Conservation (phyloP, 2,888 invertebrate genomes). For the Mamestra brassicae region DNA sequence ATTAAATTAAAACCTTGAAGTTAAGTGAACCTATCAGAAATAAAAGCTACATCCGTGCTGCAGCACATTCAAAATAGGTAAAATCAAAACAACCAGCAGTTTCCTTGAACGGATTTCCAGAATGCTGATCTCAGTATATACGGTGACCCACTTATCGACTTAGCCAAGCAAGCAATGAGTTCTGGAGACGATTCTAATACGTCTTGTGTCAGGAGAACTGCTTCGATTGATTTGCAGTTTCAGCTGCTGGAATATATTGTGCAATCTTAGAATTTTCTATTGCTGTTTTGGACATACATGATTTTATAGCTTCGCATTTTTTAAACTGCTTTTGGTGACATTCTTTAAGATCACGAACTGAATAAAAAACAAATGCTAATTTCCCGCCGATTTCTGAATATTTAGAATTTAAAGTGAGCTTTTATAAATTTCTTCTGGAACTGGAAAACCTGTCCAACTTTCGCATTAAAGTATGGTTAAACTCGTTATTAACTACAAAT, state of each 20-base stretch:
- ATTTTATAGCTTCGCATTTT: neutral
- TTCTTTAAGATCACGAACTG: too few species aligned
- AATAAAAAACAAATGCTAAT: too few species aligned
- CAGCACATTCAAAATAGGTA: slow-evolving; percentile 30
- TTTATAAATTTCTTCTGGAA: too few species aligned
- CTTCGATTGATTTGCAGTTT: slow-evolving; percentile 45
- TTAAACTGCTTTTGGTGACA: neutral
- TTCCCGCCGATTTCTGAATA: too few species aligned
- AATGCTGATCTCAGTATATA: slow-evolving; percentile 10
- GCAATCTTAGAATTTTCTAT: slow-evolving; percentile 11
- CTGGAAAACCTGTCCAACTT: too few species aligned
- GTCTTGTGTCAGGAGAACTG: slow-evolving; percentile 50
- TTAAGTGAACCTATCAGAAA: slow-evolving; percentile 20
- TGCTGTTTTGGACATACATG: slow-evolving; percentile 1
- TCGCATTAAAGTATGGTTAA: too few species aligned
- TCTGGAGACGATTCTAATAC: slow-evolving; percentile 52
- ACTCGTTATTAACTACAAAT: too few species aligned
- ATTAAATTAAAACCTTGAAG: neutral
- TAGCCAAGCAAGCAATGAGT: slow-evolving; percentile 45
- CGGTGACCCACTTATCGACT: slow-evolving; percentile 51
- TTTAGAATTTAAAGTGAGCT: too few species aligned
- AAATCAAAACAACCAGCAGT: slow-evolving; percentile 31
- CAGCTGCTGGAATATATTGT: slow-evolving; percentile 25
- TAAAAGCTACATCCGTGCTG: slow-evolving; percentile 11
- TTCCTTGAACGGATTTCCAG: slow-evolving; percentile 6